Evolutionary conservation across 1,140 invertebrate species (phyloP), one percentile per base, ranked within the genome.

Genomic region (Dendrolimus punctatus): DNA sequence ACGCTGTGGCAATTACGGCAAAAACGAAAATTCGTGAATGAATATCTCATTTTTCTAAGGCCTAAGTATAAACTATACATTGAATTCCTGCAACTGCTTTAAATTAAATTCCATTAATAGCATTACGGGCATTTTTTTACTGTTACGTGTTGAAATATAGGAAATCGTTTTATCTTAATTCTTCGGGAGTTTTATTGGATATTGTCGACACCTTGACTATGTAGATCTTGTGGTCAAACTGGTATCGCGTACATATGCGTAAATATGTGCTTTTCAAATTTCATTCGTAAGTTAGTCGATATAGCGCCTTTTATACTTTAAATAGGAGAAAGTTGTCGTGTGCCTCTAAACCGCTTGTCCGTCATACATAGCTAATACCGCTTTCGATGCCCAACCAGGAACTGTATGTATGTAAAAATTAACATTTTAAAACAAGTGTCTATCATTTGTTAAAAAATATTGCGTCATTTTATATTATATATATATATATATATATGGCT

Each of bases 301-400:
- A 66, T 77, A 76, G 80, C 72, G 77, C 55, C 64, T 71, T 78
- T 80, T 78, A 81, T 76, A 75, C 75, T 69, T 76, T 76, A 74
- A 68, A 69, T 69, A 73, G 75, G 72, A 67, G 75, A 83, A 83
- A 83, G 80, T 80, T 71, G 60, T 69, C 68, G 71, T 70, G 64
- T 75, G 60, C 62, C 50, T 52, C 61, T 60, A 63, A 60, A 68
- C 64, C 62, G 66, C 66, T 62, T 76, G 75, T 73, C 67, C 71
- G 76, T 79, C 76, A 73, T 71, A 76, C 68, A 66, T 70, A 70
- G 68, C 69, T 74, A 73, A 74, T 73, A 75, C 76, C 64, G 73
- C 80, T 83, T 83, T 80, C 78, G 71, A 80, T 80, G 67, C 63
- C 71, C 63, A 70, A 73, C 61, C 62, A 81, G 76, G 78, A 79